Evolutionary conservation across 2,888 invertebrate genomes (phyloP).

Genomic region (Steinernema scapterisci): DNA sequence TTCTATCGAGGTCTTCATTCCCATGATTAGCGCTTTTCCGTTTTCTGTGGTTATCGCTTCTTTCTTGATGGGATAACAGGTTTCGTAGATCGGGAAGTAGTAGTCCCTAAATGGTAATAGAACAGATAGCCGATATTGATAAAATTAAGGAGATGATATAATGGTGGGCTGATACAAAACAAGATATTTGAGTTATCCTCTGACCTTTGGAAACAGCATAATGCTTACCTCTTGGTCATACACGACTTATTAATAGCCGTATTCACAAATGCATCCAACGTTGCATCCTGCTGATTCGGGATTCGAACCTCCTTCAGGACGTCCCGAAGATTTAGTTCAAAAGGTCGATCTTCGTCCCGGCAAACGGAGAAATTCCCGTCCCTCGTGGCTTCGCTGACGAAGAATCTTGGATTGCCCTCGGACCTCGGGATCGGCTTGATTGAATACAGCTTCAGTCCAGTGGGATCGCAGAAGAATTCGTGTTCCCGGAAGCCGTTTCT

Average conservation of each 20-base stretch:
- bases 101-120: background rate
- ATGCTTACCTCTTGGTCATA: background rate
- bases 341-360: background rate
- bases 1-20: background rate
- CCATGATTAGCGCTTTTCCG: background rate
- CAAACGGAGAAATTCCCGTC: background rate
- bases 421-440: background rate
- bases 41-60: background rate
- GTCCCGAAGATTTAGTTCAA: background rate
- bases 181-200: background rate
- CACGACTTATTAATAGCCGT: background rate
- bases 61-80: background rate
- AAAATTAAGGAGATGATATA: too few species aligned
- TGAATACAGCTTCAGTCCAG: background rate
- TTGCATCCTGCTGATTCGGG: background rate
- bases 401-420: background rate
- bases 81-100: background rate
- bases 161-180: too few species aligned
- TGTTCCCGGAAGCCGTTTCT: background rate
- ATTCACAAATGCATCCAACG: slow-evolving; percentile 6
- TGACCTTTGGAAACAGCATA: background rate
- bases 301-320: background rate
- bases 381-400: background rate
- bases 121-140: too few species aligned
- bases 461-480: background rate